phyloP scores from a whole-genome alignment of 2,797 vertebrate species.

The Somateria mollissima region DNA sequence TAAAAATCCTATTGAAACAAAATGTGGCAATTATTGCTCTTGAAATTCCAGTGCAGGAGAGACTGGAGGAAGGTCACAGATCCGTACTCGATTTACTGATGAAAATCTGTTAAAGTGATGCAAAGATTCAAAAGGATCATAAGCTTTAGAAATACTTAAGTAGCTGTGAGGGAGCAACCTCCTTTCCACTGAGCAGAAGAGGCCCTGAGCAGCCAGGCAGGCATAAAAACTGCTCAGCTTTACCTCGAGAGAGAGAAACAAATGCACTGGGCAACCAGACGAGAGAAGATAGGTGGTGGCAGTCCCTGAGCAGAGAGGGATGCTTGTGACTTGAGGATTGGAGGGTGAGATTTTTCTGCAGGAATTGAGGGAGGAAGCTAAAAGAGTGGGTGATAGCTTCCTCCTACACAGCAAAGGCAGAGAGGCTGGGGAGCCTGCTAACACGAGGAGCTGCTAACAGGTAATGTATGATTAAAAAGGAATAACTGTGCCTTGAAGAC shows the following conservation, averaged over 20 bases:
- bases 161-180: not conserved
- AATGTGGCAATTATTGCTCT: constrained; percentile 24
- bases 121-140: not conserved
- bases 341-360: constrained; percentile 7
- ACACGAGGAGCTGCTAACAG: not conserved
- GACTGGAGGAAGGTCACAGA: not conserved
- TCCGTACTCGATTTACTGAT: not conserved
- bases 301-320: not conserved
- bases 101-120: not conserved
- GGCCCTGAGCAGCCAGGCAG: not conserved
- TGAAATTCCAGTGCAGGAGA: constrained; percentile 6
- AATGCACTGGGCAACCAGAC: not conserved
- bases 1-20: constrained; percentile 55
- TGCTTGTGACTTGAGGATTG: not conserved
- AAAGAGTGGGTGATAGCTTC: constrained; percentile 2
- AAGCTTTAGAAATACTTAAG: not conserved
- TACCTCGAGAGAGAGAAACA: not conserved
- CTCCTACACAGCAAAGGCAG: not conserved
- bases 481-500: constrained; percentile 33
- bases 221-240: not conserved
- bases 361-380: not conserved
- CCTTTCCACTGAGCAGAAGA: not conserved
- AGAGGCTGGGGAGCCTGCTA: not conserved
- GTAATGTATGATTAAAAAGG: constrained; percentile 44
- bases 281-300: not conserved